Conservation (phyloP, 2,797 vertebrate genomes). For the Strix occidentalis region DNA sequence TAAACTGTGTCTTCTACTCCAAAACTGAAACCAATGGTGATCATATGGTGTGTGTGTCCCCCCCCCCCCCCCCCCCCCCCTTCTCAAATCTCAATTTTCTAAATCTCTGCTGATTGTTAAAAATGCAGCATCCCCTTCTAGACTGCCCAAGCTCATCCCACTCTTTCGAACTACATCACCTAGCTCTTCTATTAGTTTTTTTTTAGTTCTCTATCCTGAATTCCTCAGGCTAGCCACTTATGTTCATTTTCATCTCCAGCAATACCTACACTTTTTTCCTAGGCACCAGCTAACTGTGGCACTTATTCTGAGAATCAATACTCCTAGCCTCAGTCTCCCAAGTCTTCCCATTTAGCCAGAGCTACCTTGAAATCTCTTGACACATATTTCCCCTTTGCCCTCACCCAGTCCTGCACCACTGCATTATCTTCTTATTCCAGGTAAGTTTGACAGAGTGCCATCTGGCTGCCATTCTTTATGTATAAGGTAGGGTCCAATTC, state of each 20-base stretch:
- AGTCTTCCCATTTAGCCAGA: neutral
- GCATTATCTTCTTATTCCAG: neutral
- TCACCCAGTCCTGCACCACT: neutral
- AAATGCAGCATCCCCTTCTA: neutral
- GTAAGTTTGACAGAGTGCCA: neutral
- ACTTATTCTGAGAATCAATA: neutral
- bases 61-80: accelerated
- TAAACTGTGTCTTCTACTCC: neutral
- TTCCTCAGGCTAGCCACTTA: neutral
- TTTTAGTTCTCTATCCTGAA: neutral
- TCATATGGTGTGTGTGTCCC: too few relatives aligned
- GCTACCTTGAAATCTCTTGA: neutral
- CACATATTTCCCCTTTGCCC: neutral
- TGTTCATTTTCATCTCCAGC: neutral
- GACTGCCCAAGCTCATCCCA: neutral
- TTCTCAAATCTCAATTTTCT: neutral
- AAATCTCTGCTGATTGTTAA: neutral
- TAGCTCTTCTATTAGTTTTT: neutral
- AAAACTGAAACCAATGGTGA: neutral
- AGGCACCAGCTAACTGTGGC: neutral
- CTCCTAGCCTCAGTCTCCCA: neutral
- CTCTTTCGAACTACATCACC: neutral
- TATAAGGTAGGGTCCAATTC: neutral
- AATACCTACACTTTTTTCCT: accelerated
- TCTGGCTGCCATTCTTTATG: neutral